Percentiles rank a stretch among this genome's conserved stretches.
Conservation (phyloP, 2,888 invertebrate species). For the Chymomyza caudatula region DNA sequence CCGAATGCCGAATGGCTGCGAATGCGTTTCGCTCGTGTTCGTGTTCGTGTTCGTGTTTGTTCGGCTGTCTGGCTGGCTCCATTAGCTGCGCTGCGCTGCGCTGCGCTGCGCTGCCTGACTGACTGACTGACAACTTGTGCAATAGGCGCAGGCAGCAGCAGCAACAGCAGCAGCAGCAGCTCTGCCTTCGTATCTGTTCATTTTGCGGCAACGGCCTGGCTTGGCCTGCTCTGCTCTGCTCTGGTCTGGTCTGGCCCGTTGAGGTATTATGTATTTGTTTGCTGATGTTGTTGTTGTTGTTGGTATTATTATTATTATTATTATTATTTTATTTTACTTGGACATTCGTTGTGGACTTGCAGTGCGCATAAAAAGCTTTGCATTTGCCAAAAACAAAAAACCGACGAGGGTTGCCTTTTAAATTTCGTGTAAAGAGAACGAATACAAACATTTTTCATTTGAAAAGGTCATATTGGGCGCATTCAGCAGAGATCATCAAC, state of each 20-base stretch:
- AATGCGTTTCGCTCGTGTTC: constrained; percentile 52
- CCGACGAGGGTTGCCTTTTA: no score
- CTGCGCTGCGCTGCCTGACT: neutral
- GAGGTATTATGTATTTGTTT: constrained; percentile 8
- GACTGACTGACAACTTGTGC: constrained; percentile 3
- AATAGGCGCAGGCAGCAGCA: neutral
- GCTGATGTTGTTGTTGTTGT: constrained; percentile 37
- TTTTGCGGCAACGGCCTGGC: neutral
- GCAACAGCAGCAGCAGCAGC: neutral
- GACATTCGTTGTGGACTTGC: constrained; percentile 18
- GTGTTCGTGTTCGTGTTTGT: constrained; percentile 38
- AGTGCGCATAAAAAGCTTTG: constrained; percentile 12
- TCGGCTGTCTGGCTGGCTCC: neutral
- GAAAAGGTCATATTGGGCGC: no score
- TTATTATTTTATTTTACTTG: constrained; percentile 43
- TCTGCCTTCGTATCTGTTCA: neutral
- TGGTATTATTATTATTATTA: constrained; percentile 29
- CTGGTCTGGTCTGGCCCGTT: neutral
- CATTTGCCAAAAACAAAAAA: constrained; percentile 40
- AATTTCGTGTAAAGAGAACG: no score
- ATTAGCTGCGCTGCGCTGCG: neutral
- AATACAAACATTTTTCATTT: no score
- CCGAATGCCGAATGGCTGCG: constrained; percentile 51
- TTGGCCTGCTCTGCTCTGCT: neutral
- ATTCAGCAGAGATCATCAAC: no score